Evolutionary conservation across 2,797 vertebrate genomes (phyloP), one percentile per base, ranked within the genome.

Genomic region (Hoplostethus atlanticus): DNA sequence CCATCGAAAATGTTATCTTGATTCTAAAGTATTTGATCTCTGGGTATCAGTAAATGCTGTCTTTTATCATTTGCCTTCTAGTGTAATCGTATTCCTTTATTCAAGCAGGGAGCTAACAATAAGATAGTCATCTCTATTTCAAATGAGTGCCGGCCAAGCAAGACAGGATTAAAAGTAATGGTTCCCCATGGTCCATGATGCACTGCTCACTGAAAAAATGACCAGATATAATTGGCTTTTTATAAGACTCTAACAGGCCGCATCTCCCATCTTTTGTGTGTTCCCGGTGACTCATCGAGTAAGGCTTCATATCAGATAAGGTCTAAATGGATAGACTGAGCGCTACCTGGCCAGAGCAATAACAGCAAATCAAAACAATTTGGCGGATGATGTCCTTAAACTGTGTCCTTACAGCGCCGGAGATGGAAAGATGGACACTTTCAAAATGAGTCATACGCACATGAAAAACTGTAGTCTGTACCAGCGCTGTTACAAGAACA

Each of bases 281-380:
- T 64, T 84, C 46, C 25, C 15, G 54, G 72, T 86, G 89, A 89
- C 83, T 91, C 87, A 89, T 47, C 71, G 66, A 80, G 69, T 47
- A 46, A 67, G 64, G 77, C 70, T 61, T 85, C 68, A 61, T 77
- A 86, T 81, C 79, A 81, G 88, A 90, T 87, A 89, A 83, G 72
- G 78, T 77, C 81, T 86, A 90, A 91, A 92, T 90, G 85, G 84
- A 87, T 77, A 70, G 68, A 87, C 62, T 61, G 78, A 87, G 83
- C n/a, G 6, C 79, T 84, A 76, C 84, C 73, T 87, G 79, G 76
- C 88, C 78, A 55, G 51, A 65, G 81, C 71, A 87, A 85, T 86
- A 91, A 90, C 80, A 79, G 78, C 88, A 90, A 91, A 93, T 91
- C 81, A 91, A 83, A 90, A 86, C 77, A 81, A 84, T 89, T 85